Evolutionary conservation across 1,140 invertebrate genomes (phyloP).

Genomic region (Trinorchestia longiramus): DNA sequence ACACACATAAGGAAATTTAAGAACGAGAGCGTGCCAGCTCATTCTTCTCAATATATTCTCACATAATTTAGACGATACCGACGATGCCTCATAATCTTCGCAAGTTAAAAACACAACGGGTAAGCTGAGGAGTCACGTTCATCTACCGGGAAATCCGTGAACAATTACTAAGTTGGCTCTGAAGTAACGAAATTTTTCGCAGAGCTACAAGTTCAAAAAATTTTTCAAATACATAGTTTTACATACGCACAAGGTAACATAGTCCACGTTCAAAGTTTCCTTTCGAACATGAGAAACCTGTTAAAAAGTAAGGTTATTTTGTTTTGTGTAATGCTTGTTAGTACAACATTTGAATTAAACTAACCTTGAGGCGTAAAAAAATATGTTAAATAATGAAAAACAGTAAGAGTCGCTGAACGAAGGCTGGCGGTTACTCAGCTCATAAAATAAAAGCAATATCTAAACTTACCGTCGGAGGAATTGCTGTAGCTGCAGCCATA

Average conservation of each 20-base stretch:
- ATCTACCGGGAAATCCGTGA: not conserved
- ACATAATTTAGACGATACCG: too few relatives aligned
- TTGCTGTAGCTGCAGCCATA: too few relatives aligned
- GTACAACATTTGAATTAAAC: not conserved
- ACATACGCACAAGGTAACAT: not conserved
- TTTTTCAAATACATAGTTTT: not conserved
- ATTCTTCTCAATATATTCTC: too few relatives aligned
- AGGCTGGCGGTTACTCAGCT: not conserved
- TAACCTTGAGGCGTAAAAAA: not conserved
- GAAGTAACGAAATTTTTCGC: not conserved
- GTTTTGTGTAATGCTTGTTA: not conserved
- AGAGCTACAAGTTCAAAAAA: not conserved
- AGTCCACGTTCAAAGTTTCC: not conserved
- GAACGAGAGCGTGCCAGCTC: too few relatives aligned
- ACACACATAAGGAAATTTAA: too few relatives aligned
- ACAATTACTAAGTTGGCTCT: not conserved
- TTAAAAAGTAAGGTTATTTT: not conserved
- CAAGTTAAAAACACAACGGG: not conserved
- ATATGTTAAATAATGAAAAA: not conserved
- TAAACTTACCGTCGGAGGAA: too few relatives aligned
- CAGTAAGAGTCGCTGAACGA: not conserved
- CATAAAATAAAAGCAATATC: not conserved
- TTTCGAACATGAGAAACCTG: too few relatives aligned
- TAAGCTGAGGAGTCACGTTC: not conserved
- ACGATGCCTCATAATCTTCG: not conserved